Evolutionary conservation across 2,113 vertebrate species (phyloP).

Genomic region (Antigone vipio): DNA sequence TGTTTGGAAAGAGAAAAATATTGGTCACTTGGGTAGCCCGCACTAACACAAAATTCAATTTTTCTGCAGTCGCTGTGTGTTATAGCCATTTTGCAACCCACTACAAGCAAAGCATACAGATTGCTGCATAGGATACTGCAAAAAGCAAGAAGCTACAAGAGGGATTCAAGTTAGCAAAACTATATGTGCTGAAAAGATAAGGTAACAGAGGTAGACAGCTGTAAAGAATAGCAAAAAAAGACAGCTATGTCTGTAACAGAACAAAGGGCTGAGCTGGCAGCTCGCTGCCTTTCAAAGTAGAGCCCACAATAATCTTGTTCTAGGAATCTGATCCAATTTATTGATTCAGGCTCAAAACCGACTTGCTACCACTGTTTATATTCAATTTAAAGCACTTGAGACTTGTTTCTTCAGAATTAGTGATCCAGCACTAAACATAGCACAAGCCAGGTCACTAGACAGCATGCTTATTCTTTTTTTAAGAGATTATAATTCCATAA

Average conservation of each 20-base stretch:
- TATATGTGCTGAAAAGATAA: accelerated
- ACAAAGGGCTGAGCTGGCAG: background rate
- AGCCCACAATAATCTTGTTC: background rate
- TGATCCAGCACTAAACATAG: constrained; percentile 29
- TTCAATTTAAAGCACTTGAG: background rate
- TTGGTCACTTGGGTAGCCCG: background rate
- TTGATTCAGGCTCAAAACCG: background rate
- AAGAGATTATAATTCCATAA: constrained; percentile 43
- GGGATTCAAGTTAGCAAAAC: accelerated
- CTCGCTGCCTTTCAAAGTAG: background rate
- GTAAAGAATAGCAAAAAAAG: background rate
- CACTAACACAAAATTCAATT: accelerated
- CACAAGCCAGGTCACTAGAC: background rate
- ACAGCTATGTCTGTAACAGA: background rate
- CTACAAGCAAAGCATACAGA: background rate
- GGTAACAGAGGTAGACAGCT: background rate
- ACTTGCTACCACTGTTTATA: background rate
- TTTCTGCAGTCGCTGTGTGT: background rate
- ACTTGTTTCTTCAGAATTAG: background rate
- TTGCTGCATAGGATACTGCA: accelerated
- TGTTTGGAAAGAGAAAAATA: constrained; percentile 51
- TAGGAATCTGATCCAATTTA: constrained; percentile 3
- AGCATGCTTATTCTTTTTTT: constrained; percentile 15
- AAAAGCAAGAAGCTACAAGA: background rate
- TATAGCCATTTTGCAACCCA: background rate